Base-by-base conservation (phyloP, 53 echinoderm and acorn worm genomes). In the Luidia sarsii region DNA sequence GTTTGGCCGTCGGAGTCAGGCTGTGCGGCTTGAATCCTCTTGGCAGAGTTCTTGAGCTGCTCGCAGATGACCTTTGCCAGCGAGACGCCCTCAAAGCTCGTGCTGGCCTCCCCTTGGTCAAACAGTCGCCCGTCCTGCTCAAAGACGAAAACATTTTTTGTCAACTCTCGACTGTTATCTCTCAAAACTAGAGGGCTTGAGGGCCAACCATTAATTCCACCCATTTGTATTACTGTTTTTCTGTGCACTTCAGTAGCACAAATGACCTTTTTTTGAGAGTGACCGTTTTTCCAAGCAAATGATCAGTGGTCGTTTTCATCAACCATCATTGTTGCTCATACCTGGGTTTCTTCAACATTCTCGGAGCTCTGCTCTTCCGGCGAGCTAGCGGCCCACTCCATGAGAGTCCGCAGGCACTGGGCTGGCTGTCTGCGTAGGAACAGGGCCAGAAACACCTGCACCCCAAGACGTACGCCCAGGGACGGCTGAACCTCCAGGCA, bases 41-140 rank as follows among this genome's bases (percentile, higher is more conserved):
- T 34, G 20, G 83, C 83, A 21, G 71, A 33, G 23, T 15, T 33
- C 4, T 16, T 1, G 30, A 83, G 70, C 43, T 83, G 70, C 5
- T 62, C 53, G 2, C 79, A 50, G 48, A 86, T 59, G 46, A 80
- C 68, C 48, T 70, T 80, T 0, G 50, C 60, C 3, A 86, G 27
- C 14, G 21, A 24, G 4, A 86, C 57, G 3, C 74, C 74, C 48
- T 88, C 88, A 74, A 73, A 52, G 66, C 52, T 72, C 3, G 82
- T 74, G 31, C 83, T 88, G 10, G 83, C 74, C 45, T 88, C 83
- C 15, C 88, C 88, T 56, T 74, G 83, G 63, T 88, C 88, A 75
- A 82, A 88, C 57, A 88, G 72, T 57, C 75, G 57, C 19, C 83
- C 88, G 4, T 82, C 83, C 33, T 74, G 3, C 24, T 27, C 0